phyloP scores from a whole-genome alignment of 2,888 invertebrate genomes.

The Osmoderma eremita region DNA sequence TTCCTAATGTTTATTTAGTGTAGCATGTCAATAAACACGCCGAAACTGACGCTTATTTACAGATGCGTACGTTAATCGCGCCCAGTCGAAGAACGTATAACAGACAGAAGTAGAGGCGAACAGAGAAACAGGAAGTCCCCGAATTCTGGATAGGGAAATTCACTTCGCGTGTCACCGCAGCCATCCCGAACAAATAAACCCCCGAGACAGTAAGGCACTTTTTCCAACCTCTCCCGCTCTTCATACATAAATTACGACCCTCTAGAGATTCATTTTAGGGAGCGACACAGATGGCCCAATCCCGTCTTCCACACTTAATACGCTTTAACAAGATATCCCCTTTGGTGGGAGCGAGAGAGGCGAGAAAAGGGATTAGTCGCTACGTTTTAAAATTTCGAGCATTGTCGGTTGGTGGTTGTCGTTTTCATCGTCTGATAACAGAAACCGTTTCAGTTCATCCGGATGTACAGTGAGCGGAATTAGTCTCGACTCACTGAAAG shows the following conservation, averaged over 20 bases:
- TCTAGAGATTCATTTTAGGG: slow-evolving; percentile 22
- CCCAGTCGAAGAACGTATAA: no score
- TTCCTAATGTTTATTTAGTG: no score
- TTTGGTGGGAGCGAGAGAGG: not conserved
- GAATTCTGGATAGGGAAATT: not conserved
- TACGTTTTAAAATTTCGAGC: slow-evolving; percentile 13
- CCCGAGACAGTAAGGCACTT: slow-evolving; percentile 16
- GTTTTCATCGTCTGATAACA: not conserved
- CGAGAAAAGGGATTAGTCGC: slow-evolving; percentile 11
- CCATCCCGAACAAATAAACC: slow-evolving; percentile 24
- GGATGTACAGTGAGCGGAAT: no score
- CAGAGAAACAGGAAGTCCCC: slow-evolving; percentile 10
- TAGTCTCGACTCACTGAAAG: not conserved
- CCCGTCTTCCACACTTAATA: slow-evolving; percentile 17
- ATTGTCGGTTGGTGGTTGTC: slow-evolving; percentile 10
- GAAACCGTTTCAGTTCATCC: no score
- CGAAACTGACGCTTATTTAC: no score
- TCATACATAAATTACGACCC: slow-evolving; percentile 31
- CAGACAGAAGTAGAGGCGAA: no score
- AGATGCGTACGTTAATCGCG: no score
- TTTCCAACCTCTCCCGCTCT: slow-evolving; percentile 2
- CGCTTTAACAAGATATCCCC: slow-evolving; percentile 15
- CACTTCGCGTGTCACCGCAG: slow-evolving; percentile 12
- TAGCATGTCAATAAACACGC: no score
- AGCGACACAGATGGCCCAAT: slow-evolving; percentile 29